These are phyloP conservation scores for Matsumyia berberina DNA, from an alignment of 2,888 invertebrate genomes.

Conservation along the genomic window DNA sequence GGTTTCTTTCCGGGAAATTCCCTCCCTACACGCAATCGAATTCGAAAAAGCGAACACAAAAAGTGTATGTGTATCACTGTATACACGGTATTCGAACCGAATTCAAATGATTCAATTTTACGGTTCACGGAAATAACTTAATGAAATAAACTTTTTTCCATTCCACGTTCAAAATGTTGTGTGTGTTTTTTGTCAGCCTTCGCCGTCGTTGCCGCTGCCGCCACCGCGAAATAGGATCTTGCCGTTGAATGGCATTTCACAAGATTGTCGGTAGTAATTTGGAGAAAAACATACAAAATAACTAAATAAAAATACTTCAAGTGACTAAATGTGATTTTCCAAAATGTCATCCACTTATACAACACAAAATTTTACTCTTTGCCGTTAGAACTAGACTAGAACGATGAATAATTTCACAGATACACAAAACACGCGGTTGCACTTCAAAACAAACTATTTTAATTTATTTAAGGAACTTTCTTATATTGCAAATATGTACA, in stretches of 20 bases:
- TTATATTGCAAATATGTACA: slow-evolving; percentile 28
- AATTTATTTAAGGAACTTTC: slow-evolving; percentile 24
- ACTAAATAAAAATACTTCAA: slow-evolving; percentile 37
- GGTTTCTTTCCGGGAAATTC: slow-evolving; percentile 66
- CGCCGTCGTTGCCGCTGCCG: slow-evolving; percentile 37
- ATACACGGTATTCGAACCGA: slow-evolving; percentile 46
- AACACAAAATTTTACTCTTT: slow-evolving; percentile 35
- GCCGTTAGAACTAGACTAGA: background rate
- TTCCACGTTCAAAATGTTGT: slow-evolving; percentile 49
- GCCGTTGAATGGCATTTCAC: slow-evolving; percentile 63
- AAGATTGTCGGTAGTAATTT: slow-evolving; percentile 59
- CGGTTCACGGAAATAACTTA: slow-evolving; percentile 75
- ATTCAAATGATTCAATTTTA: slow-evolving; percentile 72
- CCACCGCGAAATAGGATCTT: slow-evolving; percentile 64
- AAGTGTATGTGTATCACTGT: slow-evolving; percentile 50
- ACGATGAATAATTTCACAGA: slow-evolving; percentile 15
- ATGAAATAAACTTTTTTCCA: slow-evolving; percentile 74
- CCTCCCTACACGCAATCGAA: slow-evolving; percentile 65
- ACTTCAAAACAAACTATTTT: slow-evolving; percentile 15
- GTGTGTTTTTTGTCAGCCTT: slow-evolving; percentile 68
- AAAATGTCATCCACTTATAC: slow-evolving; percentile 50
- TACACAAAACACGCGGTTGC: slow-evolving; percentile 31
- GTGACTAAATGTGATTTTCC: slow-evolving; percentile 56
- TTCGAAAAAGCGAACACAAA: slow-evolving; percentile 24
- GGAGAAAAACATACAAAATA: slow-evolving; percentile 48